phyloP scores from a whole-genome alignment of 2,888 invertebrate genomes.

The Drosophila kokeensis region DNA sequence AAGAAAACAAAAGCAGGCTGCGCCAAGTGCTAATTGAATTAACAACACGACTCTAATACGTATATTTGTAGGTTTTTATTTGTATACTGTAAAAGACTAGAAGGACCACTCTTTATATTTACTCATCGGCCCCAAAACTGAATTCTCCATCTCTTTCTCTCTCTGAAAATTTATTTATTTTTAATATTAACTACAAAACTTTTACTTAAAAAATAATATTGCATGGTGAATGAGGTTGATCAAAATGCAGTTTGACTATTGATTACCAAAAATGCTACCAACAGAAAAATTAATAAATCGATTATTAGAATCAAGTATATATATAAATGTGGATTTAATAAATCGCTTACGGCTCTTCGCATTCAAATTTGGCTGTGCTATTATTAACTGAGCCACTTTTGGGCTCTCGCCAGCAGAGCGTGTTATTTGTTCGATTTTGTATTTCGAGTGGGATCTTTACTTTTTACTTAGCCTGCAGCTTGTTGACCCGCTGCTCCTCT shows the following conservation, averaged over 20 bases:
- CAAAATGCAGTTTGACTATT: not conserved
- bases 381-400: slow-evolving; percentile 62
- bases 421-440: slow-evolving; percentile 9
- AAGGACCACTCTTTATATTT: not conserved
- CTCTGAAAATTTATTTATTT: too few species aligned
- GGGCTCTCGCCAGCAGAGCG: slow-evolving; percentile 1
- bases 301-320: not conserved
- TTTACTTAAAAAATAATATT: not conserved
- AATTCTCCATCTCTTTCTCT: not conserved
- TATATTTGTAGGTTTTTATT: not conserved
- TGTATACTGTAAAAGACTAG: not conserved
- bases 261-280: not conserved
- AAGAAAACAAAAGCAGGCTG: slow-evolving; percentile 28
- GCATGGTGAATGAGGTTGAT: not conserved
- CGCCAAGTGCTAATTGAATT: slow-evolving; percentile 67
- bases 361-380: slow-evolving; percentile 38
- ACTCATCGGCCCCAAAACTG: not conserved
- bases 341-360: slow-evolving; percentile 3
- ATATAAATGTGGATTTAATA: not conserved
- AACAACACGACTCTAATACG: slow-evolving; percentile 58
- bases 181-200: not conserved
- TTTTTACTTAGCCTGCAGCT: slow-evolving; percentile 30
- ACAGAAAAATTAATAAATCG: not conserved
- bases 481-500: slow-evolving; percentile 52
- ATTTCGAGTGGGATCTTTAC: slow-evolving; percentile 17